Evolutionary conservation across 2,113 vertebrate species (phyloP).

Genomic region (Dissostichus mawsoni): DNA sequence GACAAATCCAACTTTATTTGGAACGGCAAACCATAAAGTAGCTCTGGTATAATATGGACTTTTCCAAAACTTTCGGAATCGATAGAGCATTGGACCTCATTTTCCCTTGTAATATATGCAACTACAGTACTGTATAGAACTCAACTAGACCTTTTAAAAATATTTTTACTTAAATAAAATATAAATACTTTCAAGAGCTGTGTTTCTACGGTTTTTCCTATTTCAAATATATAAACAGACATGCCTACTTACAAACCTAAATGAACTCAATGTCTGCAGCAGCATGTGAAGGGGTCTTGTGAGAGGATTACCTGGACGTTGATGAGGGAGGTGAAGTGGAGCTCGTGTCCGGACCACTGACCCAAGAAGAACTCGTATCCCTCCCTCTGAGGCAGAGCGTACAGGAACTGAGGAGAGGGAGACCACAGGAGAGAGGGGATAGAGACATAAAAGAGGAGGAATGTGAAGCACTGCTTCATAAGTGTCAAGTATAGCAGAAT

Average conservation of each 20-base stretch:
- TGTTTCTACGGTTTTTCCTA: background rate
- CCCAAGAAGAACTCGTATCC: conserved; percentile 97
- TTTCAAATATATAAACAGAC: background rate
- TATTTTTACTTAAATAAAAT: too few relatives aligned
- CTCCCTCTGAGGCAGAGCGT: conserved; percentile 91
- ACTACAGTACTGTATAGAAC: too few relatives aligned
- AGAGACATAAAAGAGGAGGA: too few relatives aligned
- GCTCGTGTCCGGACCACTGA: conserved; percentile 91
- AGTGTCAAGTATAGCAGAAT: background rate
- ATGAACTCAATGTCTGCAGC: background rate
- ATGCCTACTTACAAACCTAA: background rate
- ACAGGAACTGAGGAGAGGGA: conserved; percentile 88
- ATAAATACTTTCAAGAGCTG: background rate
- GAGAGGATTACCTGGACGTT: conserved; percentile 90
- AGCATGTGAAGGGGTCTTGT: background rate
- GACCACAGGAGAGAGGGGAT: background rate
- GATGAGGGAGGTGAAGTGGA: conserved; percentile 97
- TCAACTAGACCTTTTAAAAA: too few relatives aligned
- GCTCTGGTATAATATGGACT: background rate
- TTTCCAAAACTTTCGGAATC: too few relatives aligned
- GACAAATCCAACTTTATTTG: background rate
- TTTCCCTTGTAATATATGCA: background rate
- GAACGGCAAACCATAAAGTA: background rate
- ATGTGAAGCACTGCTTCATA: too few relatives aligned
- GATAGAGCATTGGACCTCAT: too few relatives aligned